phyloP scores from a whole-genome alignment of 2,113 vertebrate genomes.

The Ictidomys tridecemlineatus region DNA sequence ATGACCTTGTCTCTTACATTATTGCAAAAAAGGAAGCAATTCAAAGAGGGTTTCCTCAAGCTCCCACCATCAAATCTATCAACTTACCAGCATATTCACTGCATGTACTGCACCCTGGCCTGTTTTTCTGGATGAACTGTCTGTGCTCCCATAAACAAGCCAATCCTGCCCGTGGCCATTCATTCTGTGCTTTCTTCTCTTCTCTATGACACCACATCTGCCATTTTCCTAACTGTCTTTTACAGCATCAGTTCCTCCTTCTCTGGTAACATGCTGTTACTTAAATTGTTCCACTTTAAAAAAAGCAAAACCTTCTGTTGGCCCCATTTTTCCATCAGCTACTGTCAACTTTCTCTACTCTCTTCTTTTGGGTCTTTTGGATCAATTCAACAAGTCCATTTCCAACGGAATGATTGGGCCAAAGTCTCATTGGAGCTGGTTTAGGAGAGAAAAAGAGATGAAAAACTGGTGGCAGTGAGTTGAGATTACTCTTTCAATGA shows the following conservation, averaged over 20 bases:
- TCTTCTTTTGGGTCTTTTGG: background rate
- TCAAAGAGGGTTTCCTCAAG: background rate
- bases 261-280: background rate
- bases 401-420: background rate
- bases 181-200: rapidly evolving
- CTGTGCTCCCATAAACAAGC: background rate
- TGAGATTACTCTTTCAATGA: background rate
- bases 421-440: background rate
- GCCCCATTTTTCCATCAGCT: too few relatives aligned
- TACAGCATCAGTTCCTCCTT: background rate
- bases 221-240: background rate
- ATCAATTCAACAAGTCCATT: background rate
- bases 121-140: background rate
- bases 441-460: background rate
- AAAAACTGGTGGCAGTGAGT: background rate
- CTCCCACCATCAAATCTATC: background rate
- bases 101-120: background rate
- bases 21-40: background rate
- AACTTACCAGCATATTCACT: rapidly evolving
- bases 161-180: background rate
- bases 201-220: background rate
- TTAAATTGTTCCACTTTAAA: background rate
- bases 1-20: background rate
- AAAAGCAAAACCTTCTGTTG: background rate
- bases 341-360: background rate